Evolutionary conservation across 1,140 invertebrate genomes (phyloP).

Genomic region (Panulirus ornatus): DNA sequence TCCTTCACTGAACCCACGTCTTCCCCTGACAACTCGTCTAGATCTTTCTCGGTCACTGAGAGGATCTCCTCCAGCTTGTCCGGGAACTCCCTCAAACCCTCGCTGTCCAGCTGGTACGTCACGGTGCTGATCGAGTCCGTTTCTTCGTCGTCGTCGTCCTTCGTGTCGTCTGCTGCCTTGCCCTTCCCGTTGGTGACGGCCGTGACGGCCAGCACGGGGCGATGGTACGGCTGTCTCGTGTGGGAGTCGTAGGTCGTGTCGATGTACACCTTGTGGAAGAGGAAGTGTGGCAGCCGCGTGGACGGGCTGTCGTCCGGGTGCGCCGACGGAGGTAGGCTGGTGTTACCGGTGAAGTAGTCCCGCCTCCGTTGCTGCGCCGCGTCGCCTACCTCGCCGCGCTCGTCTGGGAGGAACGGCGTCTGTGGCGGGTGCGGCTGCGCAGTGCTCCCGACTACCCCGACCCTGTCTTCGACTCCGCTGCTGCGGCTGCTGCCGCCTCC

Average conservation of each 20-base stretch:
- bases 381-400: no score
- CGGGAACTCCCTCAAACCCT: slow-evolving; percentile 11
- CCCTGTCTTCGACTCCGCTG: not conserved
- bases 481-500: not conserved
- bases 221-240: slow-evolving; percentile 45
- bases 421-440: not conserved
- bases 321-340: no score
- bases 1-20: not conserved
- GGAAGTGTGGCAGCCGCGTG: slow-evolving; percentile 21
- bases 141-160: not conserved
- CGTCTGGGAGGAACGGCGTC: no score
- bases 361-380: no score
- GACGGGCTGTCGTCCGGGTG: no score
- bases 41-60: not conserved
- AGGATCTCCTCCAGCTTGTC: slow-evolving; percentile 8
- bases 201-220: slow-evolving; percentile 45
- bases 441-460: not conserved
- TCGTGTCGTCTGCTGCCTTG: not conserved
- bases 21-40: not conserved
- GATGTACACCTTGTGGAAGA: slow-evolving; percentile 51
- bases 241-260: slow-evolving; percentile 18
- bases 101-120: not conserved
- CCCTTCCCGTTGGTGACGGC: not conserved
- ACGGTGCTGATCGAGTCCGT: not conserved
- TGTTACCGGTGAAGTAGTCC: no score